Percentiles rank a stretch among this genome's conserved stretches.
These are phyloP conservation scores for Drosophila yakuba DNA, from an alignment of 1,140 invertebrate genomes.

Conservation along the genomic window DNA sequence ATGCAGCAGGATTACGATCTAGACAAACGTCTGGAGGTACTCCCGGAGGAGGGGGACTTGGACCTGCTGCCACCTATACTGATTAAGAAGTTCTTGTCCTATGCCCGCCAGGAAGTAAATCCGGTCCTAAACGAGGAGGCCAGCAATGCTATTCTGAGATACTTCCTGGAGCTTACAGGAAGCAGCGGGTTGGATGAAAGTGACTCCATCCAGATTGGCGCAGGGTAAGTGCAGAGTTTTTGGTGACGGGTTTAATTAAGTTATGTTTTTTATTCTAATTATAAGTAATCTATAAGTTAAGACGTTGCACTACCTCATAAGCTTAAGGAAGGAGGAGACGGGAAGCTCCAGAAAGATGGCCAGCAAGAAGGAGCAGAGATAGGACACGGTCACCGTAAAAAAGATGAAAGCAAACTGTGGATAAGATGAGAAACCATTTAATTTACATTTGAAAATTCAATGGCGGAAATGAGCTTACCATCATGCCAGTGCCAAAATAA, in stretches of 20 bases:
- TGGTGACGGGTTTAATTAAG: constrained; percentile 38
- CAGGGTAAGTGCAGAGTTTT: constrained; percentile 45
- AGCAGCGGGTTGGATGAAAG: constrained; percentile 21
- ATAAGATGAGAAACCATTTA: not conserved
- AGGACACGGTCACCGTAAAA: constrained; percentile 72
- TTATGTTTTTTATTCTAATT: constrained; percentile 41
- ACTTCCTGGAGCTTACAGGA: constrained; percentile 92
- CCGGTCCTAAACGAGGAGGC: constrained; percentile 91
- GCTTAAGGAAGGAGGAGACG: constrained; percentile 86
- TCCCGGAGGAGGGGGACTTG: constrained; percentile 86
- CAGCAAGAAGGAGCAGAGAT: constrained; percentile 70
- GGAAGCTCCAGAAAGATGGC: constrained; percentile 83
- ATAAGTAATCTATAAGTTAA: constrained; percentile 14
- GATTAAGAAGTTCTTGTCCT: constrained; percentile 95
- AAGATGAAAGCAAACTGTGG: constrained; percentile 74
- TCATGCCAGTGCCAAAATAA: constrained; percentile 72
- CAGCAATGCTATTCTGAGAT: constrained; percentile 89
- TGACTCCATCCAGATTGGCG: constrained; percentile 52
- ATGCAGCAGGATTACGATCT: constrained; percentile 65
- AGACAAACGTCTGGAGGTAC: constrained; percentile 87
- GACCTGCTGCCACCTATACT: constrained; percentile 91
- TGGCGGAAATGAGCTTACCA: constrained; percentile 33
- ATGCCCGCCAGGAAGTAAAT: constrained; percentile 95
- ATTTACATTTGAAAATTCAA: not conserved
- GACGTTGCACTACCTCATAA: constrained; percentile 70